Evolutionary conservation across 2,888 invertebrate species (phyloP).

Genomic region (Hirtodrosophila cameraria): DNA sequence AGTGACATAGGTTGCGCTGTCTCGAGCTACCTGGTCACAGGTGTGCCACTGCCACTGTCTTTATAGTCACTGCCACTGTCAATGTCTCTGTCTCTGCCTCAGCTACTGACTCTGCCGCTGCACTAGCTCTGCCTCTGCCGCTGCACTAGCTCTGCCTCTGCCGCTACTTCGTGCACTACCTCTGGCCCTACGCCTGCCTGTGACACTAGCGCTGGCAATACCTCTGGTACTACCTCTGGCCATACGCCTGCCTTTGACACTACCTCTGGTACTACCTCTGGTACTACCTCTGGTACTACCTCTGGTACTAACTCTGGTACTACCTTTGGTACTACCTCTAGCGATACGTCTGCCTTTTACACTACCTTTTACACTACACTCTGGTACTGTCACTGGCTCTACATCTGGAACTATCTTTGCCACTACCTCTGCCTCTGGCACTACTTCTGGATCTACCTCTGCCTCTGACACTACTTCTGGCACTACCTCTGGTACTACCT

Average conservation of each 20-base stretch:
- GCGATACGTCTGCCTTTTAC: no score
- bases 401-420: neutral
- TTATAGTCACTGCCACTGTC: neutral
- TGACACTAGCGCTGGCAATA: conserved; percentile 8
- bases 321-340: conserved; percentile 4
- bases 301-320: neutral
- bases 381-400: conserved; percentile 3
- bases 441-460: no score
- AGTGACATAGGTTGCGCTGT: conserved; percentile 15
- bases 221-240: neutral
- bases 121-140: neutral
- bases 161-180: neutral
- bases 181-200: conserved; percentile 10
- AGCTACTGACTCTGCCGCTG: conserved; percentile 3
- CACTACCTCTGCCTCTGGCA: neutral
- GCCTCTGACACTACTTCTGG: neutral
- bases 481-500: conserved; percentile 1
- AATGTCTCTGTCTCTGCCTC: neutral
- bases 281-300: neutral
- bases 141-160: neutral
- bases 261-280: neutral
- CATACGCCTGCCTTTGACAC: conserved; percentile 13
- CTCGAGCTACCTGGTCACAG: conserved; percentile 41
- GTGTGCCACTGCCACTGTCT: conserved; percentile 19
- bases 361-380: neutral